Base-by-base conservation (phyloP, 30 jellyfish, hydroid and myxozoan genomes). In the Rhopilema esculentum region DNA sequence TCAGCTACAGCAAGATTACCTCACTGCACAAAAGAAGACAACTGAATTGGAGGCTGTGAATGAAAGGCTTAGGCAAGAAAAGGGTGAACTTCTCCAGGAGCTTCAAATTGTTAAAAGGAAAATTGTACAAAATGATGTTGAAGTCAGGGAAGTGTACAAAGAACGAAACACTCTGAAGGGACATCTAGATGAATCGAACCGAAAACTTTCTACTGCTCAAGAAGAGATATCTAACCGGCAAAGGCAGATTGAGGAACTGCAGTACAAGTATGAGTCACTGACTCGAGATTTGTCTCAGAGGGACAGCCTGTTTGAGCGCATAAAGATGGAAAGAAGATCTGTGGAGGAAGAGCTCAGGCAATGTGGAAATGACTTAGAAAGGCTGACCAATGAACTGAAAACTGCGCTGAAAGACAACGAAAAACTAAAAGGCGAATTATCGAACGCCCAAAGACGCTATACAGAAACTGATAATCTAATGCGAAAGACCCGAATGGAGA, bases 331-430 rank as follows among this genome's bases (percentile, higher is more conserved):
- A 33, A 63, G 98, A 69, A 72, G 97, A 69, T 24, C 86, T 19
- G 95, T 91, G 31, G 99, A 95, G 70, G 97, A 90, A 0, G 99
- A 95, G 40, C 85, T 95, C 77, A 91, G 91, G 92, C 91, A 86
- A 27, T 87, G 91, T 71, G 97, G 87, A n/a, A 78, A 68, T 73
- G 99, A 95, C 49, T 69, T 90, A 24, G 99, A 95, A 24, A 86
- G 96, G 49, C 74, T 88, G 75, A 91, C 85, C 27, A 91, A 91
- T 71, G 98, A 95, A 31, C 65, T 95, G 85, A 80, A 92, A 76
- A 62, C 64, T 17, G 48, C 85, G 0, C 84, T 79, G 70, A 91
- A 96, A 50, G 98, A 95, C 8, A 95, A 95, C 61, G 99, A 95
- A 26, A 86, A 88, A 75, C 86, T 94, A 25, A 78, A 81, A 30